Conservation (phyloP, 1,140 invertebrate genomes). For the Odontomachus brunneus region DNA sequence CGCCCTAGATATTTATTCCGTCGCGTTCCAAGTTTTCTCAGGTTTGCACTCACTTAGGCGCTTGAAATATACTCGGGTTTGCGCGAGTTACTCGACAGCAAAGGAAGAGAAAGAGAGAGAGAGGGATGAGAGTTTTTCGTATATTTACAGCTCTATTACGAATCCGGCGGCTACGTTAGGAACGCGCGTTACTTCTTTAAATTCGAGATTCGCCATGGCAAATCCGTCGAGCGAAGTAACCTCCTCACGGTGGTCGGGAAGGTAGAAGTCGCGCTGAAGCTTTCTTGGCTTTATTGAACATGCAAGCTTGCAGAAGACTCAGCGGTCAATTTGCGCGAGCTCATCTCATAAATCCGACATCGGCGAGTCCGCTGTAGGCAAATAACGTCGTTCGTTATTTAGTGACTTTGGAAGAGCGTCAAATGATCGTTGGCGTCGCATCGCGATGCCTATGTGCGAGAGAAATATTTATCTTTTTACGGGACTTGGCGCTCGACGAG, state of each 20-base stretch:
- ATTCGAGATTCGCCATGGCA: not conserved
- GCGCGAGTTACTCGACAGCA: too few relatives aligned
- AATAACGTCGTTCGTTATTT: constrained; percentile 78
- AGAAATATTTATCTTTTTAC: constrained; percentile 65
- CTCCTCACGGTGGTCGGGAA: not conserved
- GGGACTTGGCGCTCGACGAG: constrained; percentile 35
- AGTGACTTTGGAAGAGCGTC: constrained; percentile 74
- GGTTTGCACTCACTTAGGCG: not conserved
- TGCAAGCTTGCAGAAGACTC: constrained; percentile 62
- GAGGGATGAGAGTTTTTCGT: not conserved
- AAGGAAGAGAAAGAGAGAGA: too few relatives aligned
- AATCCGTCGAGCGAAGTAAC: not conserved
- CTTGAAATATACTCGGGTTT: too few relatives aligned
- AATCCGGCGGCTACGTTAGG: too few relatives aligned
- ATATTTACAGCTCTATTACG: not conserved
- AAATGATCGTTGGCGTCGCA: constrained; percentile 74
- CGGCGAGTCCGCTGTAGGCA: constrained; percentile 57
- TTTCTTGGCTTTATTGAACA: not conserved
- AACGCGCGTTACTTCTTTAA: not conserved
- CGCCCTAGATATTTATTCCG: constrained; percentile 11
- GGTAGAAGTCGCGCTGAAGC: not conserved
- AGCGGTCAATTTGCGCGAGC: constrained; percentile 51
- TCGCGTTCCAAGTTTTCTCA: not conserved
- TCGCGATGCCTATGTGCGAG: constrained; percentile 52
- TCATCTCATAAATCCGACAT: constrained; percentile 56